Evolutionary conservation across 2,888 invertebrate genomes (phyloP).

Genomic region (Tanypteryx hageni): DNA sequence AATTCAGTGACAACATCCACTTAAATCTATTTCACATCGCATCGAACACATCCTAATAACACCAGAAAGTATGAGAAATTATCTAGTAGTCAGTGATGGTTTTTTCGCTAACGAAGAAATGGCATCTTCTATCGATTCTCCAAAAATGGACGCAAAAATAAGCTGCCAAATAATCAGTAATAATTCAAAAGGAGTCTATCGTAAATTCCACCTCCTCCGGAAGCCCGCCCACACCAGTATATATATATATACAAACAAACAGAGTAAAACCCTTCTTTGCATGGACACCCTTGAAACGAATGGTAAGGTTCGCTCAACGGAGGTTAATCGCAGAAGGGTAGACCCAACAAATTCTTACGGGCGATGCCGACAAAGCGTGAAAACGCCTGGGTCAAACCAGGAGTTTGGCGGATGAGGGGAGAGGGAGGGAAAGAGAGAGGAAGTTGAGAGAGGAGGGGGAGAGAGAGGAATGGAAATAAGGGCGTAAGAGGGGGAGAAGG

Average conservation of each 20-base stretch:
- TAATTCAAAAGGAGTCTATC: conserved; percentile 39
- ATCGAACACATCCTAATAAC: too few relatives aligned
- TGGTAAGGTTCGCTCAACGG: conserved; percentile 47
- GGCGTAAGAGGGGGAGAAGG: not conserved
- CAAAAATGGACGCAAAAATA: not conserved
- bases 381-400: conserved; percentile 31
- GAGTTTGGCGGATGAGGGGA: not conserved
- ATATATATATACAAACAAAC: not conserved
- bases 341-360: conserved; percentile 53
- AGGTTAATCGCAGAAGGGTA: conserved; percentile 48
- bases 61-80: too few relatives aligned
- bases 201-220: not conserved
- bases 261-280: conserved; percentile 57
- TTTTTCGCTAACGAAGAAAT: too few relatives aligned
- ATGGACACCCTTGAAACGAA: conserved; percentile 62
- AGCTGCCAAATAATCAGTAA: conserved; percentile 5
- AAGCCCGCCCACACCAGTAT: not conserved
- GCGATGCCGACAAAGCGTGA: conserved; percentile 60
- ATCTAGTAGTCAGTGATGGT: too few relatives aligned
- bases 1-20: too few relatives aligned
- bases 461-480: not conserved
- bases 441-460: not conserved
- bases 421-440: not conserved
- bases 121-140: not conserved
- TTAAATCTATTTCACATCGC: too few relatives aligned